Percentiles rank a stretch among this genome's conserved stretches.
Evolutionary conservation across 2,888 invertebrate genomes (phyloP).

Genomic region (Matsumyia berberina): DNA sequence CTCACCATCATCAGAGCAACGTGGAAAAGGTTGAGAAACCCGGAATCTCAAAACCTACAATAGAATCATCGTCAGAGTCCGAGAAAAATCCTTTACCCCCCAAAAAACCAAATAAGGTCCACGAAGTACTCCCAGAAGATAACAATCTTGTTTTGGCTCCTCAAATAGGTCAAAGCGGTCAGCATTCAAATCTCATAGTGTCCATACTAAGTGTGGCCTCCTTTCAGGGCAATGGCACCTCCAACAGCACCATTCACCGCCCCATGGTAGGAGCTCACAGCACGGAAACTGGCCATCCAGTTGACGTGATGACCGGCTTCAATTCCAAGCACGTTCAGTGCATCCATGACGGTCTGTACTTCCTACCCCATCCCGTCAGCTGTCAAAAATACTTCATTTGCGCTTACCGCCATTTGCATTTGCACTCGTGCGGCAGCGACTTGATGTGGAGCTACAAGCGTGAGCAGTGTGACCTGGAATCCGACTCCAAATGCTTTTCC

Average conservation of each 20-base stretch:
- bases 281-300: conserved; percentile 77
- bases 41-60: too few relatives aligned
- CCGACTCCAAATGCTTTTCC: conserved; percentile 78
- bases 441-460: conserved; percentile 80
- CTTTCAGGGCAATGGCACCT: neutral
- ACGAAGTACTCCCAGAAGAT: too few relatives aligned
- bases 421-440: conserved; percentile 81
- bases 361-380: conserved; percentile 81
- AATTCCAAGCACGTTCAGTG: conserved; percentile 80
- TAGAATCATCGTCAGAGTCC: neutral
- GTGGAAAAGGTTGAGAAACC: neutral
- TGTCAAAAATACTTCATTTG: conserved; percentile 82
- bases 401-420: conserved; percentile 81
- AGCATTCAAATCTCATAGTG: conserved; percentile 36
- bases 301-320: conserved; percentile 80
- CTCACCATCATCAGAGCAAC: neutral
- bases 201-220: conserved; percentile 52
- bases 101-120: too few relatives aligned
- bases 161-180: neutral
- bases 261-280: conserved; percentile 79
- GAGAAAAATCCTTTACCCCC: too few relatives aligned
- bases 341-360: conserved; percentile 82
- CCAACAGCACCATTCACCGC: conserved; percentile 25
- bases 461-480: conserved; percentile 79
- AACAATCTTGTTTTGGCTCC: too few relatives aligned